These are phyloP conservation scores for Molossus molossus DNA, from an alignment of 2,797 vertebrate species.

Conservation along the genomic window DNA sequence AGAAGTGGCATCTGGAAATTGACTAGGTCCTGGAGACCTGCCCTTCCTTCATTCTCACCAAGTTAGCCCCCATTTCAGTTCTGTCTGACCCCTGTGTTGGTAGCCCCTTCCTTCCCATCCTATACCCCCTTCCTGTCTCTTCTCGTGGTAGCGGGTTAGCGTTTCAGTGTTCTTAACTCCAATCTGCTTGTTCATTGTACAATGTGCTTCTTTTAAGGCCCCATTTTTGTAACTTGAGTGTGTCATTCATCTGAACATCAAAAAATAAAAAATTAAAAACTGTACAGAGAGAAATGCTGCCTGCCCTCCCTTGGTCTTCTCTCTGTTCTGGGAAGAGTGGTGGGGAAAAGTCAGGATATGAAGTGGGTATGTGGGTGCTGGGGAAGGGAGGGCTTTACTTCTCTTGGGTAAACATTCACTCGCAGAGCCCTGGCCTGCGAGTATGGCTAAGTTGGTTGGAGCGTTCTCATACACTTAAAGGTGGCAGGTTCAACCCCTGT, in stretches of 20 bases:
- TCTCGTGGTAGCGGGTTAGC: slow-evolving; percentile 86
- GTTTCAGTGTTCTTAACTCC: slow-evolving; percentile 85
- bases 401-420: not conserved
- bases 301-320: slow-evolving; percentile 62
- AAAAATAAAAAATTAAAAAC: slow-evolving; percentile 87
- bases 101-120: slow-evolving; percentile 66
- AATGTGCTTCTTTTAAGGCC: slow-evolving; percentile 88
- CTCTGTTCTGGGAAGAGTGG: slow-evolving; percentile 27
- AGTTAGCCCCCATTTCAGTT: slow-evolving; percentile 63
- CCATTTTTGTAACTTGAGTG: slow-evolving; percentile 87
- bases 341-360: not conserved
- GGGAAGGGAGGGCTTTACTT: not conserved
- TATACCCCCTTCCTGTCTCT: slow-evolving; percentile 72
- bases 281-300: slow-evolving; percentile 85
- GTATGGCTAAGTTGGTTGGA: not conserved
- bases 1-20: not conserved
- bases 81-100: slow-evolving; percentile 74
- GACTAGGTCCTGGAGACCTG: slow-evolving; percentile 56
- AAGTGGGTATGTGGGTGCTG: not conserved
- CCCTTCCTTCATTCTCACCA: slow-evolving; percentile 35
- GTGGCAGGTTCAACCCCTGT: not conserved
- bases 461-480: not conserved
- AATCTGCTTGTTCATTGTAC: slow-evolving; percentile 87
- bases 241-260: slow-evolving; percentile 87
- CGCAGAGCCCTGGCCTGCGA: not conserved